Evolutionary conservation across 2,888 invertebrate genomes (phyloP).

Genomic region (Elegia similella): DNA sequence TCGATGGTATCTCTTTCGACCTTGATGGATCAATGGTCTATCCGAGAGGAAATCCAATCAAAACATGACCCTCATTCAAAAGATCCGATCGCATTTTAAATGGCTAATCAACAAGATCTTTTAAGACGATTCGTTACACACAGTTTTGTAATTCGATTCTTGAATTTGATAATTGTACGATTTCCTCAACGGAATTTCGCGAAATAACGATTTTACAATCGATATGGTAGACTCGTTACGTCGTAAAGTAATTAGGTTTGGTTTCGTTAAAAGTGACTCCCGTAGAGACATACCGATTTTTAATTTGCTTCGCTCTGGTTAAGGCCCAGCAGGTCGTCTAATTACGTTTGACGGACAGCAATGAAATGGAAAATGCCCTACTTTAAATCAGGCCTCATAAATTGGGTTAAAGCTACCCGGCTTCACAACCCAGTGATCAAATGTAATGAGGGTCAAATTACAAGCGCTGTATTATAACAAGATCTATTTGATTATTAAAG

Average conservation of each 20-base stretch:
- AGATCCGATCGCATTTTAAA: conserved; percentile 12
- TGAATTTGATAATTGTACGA: background rate
- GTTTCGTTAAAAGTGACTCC: conserved; percentile 8
- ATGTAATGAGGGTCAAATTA: conserved; percentile 9
- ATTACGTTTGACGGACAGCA: conserved; percentile 15
- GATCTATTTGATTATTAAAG: background rate
- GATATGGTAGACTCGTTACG: background rate
- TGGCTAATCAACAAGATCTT: conserved; percentile 9
- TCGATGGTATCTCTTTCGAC: conserved; percentile 22
- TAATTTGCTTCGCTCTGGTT: conserved; percentile 14
- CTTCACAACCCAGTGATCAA: conserved; percentile 9
- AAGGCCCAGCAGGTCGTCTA: conserved; percentile 16
- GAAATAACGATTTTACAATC: background rate
- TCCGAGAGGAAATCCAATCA: conserved; percentile 16
- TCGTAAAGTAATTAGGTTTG: background rate
- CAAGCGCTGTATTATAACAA: background rate
- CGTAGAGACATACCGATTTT: conserved; percentile 7
- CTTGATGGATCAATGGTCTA: conserved; percentile 19
- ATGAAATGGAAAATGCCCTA: conserved; percentile 7
- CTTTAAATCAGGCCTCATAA: conserved; percentile 8
- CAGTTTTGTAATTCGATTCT: conserved; percentile 2
- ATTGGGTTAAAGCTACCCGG: conserved; percentile 13
- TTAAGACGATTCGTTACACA: background rate
- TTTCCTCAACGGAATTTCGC: background rate
- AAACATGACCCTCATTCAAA: conserved; percentile 18